These are phyloP conservation scores for Hylaeus volcanicus DNA, from an alignment of 1,140 invertebrate genomes.

Conservation along the genomic window DNA sequence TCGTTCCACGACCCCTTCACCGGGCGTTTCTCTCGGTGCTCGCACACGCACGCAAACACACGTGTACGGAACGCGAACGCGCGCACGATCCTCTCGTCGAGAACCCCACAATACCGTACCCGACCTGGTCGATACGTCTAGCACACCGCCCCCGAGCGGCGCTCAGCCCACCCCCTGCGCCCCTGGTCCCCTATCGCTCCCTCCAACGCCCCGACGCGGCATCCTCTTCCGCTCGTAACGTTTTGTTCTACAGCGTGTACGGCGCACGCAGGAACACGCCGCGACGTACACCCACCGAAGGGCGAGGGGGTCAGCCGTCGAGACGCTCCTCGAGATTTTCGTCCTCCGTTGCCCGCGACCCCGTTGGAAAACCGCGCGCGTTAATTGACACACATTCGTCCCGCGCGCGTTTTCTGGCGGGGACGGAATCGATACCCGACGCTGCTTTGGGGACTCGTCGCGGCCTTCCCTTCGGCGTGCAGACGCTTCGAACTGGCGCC, in stretches of 20 bases:
- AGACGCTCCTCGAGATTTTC: constrained; percentile 3
- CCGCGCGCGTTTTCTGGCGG: neutral
- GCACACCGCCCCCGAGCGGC: constrained; percentile 60
- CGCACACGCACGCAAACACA: neutral
- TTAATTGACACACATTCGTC: constrained; percentile 31
- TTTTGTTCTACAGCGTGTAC: constrained; percentile 23
- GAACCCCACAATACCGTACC: constrained; percentile 65
- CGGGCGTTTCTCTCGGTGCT: neutral
- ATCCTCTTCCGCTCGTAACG: constrained; percentile 46
- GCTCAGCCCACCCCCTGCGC: constrained; percentile 36
- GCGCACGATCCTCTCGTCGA: constrained; percentile 28
- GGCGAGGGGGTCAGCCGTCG: neutral
- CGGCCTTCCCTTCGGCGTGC: too few relatives aligned
- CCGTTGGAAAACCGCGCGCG: constrained; percentile 37
- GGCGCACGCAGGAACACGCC: neutral
- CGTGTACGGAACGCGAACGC: neutral
- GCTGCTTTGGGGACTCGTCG: too few relatives aligned
- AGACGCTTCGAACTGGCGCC: too few relatives aligned
- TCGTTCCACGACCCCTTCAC: neutral
- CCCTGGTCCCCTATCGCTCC: constrained; percentile 13
- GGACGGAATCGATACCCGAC: neutral
- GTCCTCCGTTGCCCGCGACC: neutral
- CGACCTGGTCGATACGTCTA: constrained; percentile 76
- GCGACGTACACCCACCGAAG: too few relatives aligned
- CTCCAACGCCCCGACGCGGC: constrained; percentile 16